Conservation (phyloP, 2,888 invertebrate species). For the Carterocephalus palaemon region DNA sequence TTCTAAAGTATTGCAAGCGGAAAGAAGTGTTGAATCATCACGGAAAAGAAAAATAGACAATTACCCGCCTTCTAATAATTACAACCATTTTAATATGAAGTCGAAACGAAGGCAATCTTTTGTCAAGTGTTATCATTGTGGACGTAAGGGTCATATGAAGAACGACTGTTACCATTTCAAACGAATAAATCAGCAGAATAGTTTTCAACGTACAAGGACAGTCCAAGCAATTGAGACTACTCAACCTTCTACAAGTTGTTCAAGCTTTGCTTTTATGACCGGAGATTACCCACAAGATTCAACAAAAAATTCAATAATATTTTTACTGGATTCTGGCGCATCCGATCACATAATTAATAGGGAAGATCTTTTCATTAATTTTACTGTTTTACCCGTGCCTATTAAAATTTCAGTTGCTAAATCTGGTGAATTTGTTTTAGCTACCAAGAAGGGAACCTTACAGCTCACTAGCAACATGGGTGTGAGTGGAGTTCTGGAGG, state of each 20-base stretch:
- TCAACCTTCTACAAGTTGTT: slow-evolving; percentile 16
- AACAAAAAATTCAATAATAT: slow-evolving; percentile 17
- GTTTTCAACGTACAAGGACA: slow-evolving; percentile 20
- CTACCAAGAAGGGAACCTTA: slow-evolving; percentile 39
- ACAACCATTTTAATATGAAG: slow-evolving; percentile 7
- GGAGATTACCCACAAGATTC: slow-evolving; percentile 17
- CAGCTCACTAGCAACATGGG: slow-evolving; percentile 36
- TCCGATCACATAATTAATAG: slow-evolving; percentile 33
- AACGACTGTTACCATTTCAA: slow-evolving; percentile 39
- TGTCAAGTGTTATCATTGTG: slow-evolving; percentile 40
- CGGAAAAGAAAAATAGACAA: slow-evolving; percentile 17
- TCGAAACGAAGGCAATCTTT: neutral
- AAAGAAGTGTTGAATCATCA: slow-evolving; percentile 13
- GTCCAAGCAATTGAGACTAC: slow-evolving; percentile 27
- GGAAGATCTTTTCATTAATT: slow-evolving; percentile 29
- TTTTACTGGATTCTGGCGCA: slow-evolving; percentile 32
- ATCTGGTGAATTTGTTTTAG: slow-evolving; percentile 35
- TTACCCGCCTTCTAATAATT: slow-evolving; percentile 7
- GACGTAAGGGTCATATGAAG: slow-evolving; percentile 38
- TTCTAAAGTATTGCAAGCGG: slow-evolving; percentile 36
- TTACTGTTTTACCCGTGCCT: slow-evolving; percentile 29
- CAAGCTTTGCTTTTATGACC: slow-evolving; percentile 31
- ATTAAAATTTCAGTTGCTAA: slow-evolving; percentile 43
- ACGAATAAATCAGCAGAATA: slow-evolving; percentile 18
- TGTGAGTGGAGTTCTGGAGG: slow-evolving; percentile 27